These are phyloP conservation scores for Muraenolepis orangiensis DNA, from an alignment of 2,797 vertebrate species.

Conservation along the genomic window DNA sequence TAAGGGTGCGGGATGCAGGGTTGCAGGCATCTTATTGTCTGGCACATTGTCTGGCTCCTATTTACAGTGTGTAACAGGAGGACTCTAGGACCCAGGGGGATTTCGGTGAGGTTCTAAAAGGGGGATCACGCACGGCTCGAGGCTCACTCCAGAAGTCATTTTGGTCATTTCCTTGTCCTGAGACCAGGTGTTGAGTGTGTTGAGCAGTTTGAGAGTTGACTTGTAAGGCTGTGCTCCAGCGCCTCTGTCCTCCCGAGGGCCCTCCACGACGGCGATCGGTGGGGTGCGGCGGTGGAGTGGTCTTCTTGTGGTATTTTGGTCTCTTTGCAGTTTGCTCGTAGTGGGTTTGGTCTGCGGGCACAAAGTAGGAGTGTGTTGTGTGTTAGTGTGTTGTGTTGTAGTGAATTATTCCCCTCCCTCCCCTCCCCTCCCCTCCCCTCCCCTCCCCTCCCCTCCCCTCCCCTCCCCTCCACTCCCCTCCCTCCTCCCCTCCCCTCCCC, in stretches of 20 bases:
- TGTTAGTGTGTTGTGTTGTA: constrained; percentile 12
- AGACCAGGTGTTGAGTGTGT: not conserved
- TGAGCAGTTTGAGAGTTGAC: not conserved
- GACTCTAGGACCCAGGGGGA: not conserved
- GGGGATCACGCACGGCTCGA: too few relatives aligned
- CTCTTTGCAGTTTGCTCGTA: not conserved
- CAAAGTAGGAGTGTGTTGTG: constrained; percentile 8
- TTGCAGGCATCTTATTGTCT: not conserved
- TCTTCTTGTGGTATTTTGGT: not conserved
- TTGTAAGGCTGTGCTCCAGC: not conserved
- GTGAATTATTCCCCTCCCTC: constrained; percentile 20
- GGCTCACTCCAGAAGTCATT: not conserved
- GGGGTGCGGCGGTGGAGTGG: not conserved
- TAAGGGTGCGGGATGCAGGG: not conserved
- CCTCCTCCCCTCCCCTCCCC: constrained; percentile 35
- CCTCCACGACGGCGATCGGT: not conserved
- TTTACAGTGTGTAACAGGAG: not conserved
- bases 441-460: constrained; percentile 34
- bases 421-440: constrained; percentile 42
- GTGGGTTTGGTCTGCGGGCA: not conserved
- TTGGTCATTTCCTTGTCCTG: not conserved
- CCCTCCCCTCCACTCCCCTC: constrained; percentile 34
- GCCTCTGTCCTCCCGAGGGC: not conserved
- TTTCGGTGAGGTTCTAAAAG: not conserved
- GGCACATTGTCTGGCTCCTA: not conserved